phyloP scores from a whole-genome alignment of 2,888 invertebrate species.

The Agapostemon virescens region DNA sequence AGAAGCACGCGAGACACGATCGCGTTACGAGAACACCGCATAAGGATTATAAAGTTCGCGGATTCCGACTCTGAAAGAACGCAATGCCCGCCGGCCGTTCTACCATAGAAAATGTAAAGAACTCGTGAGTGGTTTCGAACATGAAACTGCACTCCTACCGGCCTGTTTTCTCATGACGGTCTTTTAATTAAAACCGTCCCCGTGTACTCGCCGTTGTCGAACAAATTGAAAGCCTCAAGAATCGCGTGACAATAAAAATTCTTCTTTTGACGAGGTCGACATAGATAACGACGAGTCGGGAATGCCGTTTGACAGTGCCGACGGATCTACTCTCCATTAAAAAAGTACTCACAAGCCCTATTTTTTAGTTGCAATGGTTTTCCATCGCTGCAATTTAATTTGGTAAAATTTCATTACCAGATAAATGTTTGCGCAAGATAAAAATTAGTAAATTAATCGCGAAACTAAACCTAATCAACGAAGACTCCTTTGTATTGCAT shows the following conservation, averaged over 20 bases:
- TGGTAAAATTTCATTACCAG: not conserved
- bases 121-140: not conserved
- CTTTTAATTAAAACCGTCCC: conserved; percentile 33
- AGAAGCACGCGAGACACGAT: conserved; percentile 60
- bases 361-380: not conserved
- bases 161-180: not conserved
- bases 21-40: conserved; percentile 55
- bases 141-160: conserved; percentile 11
- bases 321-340: not conserved
- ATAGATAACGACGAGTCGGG: not conserved
- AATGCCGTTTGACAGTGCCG: too few species aligned
- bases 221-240: not conserved
- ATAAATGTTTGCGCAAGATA: not conserved
- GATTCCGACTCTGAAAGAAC: conserved; percentile 31
- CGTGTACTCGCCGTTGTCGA: not conserved
- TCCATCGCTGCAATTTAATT: not conserved
- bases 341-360: not conserved
- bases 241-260: not conserved
- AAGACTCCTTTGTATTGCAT: too few species aligned
- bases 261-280: not conserved
- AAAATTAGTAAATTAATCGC: too few species aligned
- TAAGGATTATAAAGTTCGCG: conserved; percentile 69
- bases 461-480: too few species aligned
- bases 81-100: conserved; percentile 16
- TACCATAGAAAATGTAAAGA: conserved; percentile 21